These are phyloP conservation scores for Oscheius sp. DNA, from an alignment of 2,888 invertebrate species.

Conservation along the genomic window DNA sequence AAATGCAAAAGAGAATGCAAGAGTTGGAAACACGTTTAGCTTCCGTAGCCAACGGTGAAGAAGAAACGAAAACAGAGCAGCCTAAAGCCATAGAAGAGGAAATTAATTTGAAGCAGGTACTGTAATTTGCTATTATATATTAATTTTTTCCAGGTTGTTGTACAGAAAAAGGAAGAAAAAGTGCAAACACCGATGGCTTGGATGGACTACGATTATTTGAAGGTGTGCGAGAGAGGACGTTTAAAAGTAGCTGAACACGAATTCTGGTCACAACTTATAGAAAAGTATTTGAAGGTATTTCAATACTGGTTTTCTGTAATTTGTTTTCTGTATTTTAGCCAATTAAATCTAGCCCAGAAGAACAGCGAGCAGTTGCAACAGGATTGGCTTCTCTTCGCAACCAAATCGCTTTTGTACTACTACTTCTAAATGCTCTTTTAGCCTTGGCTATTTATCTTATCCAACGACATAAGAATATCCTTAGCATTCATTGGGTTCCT, in stretches of 20 bases:
- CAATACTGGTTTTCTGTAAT: not conserved
- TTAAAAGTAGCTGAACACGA: conserved; percentile 78
- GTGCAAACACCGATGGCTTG: conserved; percentile 52
- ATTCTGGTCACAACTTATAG: conserved; percentile 73
- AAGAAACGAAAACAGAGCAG: conserved; percentile 28
- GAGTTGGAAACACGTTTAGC: conserved; percentile 20
- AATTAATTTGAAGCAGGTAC: not conserved
- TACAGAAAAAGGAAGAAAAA: conserved; percentile 18
- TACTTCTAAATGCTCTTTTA: conserved; percentile 98
- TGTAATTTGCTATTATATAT: not conserved
- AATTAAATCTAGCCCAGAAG: conserved; percentile 59
- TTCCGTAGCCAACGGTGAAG: conserved; percentile 20
- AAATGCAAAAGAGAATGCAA: conserved; percentile 32
- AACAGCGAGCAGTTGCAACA: conserved; percentile 62
- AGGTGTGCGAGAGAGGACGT: conserved; percentile 65
- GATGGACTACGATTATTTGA: conserved; percentile 66
- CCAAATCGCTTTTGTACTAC: conserved; percentile 90
- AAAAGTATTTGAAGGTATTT: conserved; percentile 68
- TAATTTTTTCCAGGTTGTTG: not conserved
- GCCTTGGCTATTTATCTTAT: conserved; percentile 97
- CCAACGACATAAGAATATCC: conserved; percentile 94
- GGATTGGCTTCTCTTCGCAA: conserved; percentile 94
- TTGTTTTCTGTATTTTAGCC: conserved; percentile 55
- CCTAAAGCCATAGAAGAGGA: conserved; percentile 19
- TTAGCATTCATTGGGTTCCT: conserved; percentile 74